Percentiles rank a stretch among this genome's conserved stretches.
phyloP scores from a whole-genome alignment of 1,140 invertebrate genomes.

The Solenopsis invicta region DNA sequence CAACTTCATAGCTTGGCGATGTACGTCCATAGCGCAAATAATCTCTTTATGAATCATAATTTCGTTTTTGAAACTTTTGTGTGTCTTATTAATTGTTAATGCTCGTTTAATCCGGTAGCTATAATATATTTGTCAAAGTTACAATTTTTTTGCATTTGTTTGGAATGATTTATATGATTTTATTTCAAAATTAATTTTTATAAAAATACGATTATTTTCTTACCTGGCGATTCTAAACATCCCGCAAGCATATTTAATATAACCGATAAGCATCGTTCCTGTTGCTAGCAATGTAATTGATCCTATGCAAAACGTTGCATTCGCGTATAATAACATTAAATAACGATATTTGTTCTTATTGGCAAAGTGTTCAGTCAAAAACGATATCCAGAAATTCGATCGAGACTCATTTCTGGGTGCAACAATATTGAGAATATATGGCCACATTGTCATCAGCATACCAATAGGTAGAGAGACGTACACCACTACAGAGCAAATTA shows the following conservation, averaged over 20 bases:
- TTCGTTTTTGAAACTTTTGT: neutral
- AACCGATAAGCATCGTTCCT: neutral
- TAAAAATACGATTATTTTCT: neutral
- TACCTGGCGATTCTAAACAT: neutral
- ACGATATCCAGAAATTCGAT: neutral
- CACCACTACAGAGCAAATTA: no score
- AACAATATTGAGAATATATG: neutral
- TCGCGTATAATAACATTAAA: neutral
- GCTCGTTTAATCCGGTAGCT: constrained; percentile 19
- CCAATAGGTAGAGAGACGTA: no score
- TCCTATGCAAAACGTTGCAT: neutral
- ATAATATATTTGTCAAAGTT: neutral
- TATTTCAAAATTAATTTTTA: neutral
- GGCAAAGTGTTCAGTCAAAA: neutral
- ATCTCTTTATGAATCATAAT: neutral
- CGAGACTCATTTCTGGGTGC: neutral
- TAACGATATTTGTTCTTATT: constrained; percentile 4
- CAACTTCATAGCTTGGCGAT: neutral
- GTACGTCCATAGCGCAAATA: neutral
- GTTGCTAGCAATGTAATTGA: neutral
- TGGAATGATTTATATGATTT: neutral
- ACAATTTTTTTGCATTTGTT: neutral
- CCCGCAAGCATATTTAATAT: neutral
- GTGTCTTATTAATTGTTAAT: neutral
- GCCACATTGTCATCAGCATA: neutral